Conservation (phyloP, 2,888 invertebrate species). For the Craniophora ligustri region DNA sequence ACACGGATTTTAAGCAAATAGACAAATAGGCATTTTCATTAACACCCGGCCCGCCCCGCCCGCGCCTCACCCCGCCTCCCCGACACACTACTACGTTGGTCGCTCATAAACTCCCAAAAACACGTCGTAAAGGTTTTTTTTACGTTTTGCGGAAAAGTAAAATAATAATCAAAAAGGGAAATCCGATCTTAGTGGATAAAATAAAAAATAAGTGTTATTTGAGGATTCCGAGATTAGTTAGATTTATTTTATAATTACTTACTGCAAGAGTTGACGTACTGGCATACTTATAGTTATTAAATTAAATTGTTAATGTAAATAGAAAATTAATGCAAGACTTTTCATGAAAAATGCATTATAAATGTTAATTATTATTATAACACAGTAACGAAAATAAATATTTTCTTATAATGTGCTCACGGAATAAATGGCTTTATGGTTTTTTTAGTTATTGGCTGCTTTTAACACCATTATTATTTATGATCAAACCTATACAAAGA, state of each 20-base stretch:
- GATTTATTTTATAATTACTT: neutral
- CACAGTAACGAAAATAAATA: too few relatives aligned
- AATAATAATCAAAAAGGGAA: slow-evolving; percentile 54
- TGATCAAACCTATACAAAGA: too few relatives aligned
- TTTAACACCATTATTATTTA: too few relatives aligned
- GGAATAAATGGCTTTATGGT: too few relatives aligned
- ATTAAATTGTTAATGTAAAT: too few relatives aligned
- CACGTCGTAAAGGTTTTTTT: slow-evolving; percentile 52
- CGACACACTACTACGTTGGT: slow-evolving; percentile 47
- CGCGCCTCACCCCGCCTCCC: slow-evolving; percentile 40
- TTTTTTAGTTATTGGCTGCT: too few relatives aligned
- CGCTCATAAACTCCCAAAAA: slow-evolving; percentile 56
- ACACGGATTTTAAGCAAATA: slow-evolving; percentile 86
- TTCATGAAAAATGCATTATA: too few relatives aligned
- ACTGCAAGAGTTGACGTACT: neutral
- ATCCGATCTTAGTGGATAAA: slow-evolving; percentile 43
- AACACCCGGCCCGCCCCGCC: slow-evolving; percentile 68
- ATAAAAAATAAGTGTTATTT: slow-evolving; percentile 29
- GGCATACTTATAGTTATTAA: too few relatives aligned
- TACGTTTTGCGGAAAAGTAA: slow-evolving; percentile 49
- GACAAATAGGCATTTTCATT: slow-evolving; percentile 85
- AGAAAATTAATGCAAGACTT: too few relatives aligned
- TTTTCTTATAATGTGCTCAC: too few relatives aligned
- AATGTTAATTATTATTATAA: too few relatives aligned
- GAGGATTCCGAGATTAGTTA: neutral